Evolutionary conservation across 92 coral and sea anemone species (phyloP).

Genomic region (Zoanthus sociatus): DNA sequence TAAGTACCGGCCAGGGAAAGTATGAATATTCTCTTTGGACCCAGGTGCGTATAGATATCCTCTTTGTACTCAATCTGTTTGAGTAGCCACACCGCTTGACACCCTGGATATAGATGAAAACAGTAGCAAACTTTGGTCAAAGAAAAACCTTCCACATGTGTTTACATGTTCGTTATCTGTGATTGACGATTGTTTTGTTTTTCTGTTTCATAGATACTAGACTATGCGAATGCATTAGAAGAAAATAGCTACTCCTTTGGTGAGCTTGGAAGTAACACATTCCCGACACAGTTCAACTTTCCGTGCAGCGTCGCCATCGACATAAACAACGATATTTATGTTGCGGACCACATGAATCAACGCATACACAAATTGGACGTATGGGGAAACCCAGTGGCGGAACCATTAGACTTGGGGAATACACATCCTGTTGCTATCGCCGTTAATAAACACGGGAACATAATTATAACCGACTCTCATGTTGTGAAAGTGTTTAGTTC

Average conservation of each 20-base stretch:
- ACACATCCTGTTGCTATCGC: slow-evolving; percentile 79
- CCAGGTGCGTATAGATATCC: too few species aligned
- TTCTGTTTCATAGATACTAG: slow-evolving; percentile 56
- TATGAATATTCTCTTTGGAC: too few species aligned
- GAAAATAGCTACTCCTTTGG: slow-evolving; percentile 81
- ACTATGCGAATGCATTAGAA: slow-evolving; percentile 67
- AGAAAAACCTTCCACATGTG: too few species aligned
- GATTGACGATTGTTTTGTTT: background rate
- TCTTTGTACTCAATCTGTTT: too few species aligned
- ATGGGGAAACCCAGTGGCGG: slow-evolving; percentile 73
- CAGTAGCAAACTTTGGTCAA: too few species aligned
- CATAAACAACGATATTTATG: slow-evolving; percentile 66
- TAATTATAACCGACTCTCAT: slow-evolving; percentile 83
- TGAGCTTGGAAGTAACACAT: slow-evolving; percentile 73
- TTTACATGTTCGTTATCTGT: background rate
- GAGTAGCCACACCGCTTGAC: too few species aligned
- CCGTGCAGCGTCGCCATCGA: slow-evolving; percentile 79
- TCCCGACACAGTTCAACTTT: slow-evolving; percentile 79
- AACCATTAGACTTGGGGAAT: slow-evolving; percentile 80
- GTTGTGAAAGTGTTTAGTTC: slow-evolving; percentile 91
- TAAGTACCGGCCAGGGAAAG: too few species aligned
- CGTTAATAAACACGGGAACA: slow-evolving; percentile 77
- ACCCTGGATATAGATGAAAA: too few species aligned
- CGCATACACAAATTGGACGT: slow-evolving; percentile 74
- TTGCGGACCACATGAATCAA: slow-evolving; percentile 83